Base-by-base conservation (phyloP, 2,113 vertebrate genomes). In the Emydura subglobosa region DNA sequence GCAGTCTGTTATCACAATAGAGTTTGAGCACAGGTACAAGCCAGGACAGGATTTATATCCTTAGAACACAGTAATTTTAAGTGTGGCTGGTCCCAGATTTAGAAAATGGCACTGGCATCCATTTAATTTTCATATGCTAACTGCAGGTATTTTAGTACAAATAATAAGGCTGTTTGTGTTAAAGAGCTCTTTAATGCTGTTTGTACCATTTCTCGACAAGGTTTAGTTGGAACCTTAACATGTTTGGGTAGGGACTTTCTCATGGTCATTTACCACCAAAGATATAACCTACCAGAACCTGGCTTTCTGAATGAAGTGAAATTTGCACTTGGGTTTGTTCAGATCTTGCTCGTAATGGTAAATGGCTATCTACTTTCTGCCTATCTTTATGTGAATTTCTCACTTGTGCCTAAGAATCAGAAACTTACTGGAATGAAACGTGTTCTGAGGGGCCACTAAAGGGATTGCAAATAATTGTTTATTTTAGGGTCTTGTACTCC, bases 221-320 rank as follows among this genome's bases (percentile, higher is more conserved):
- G 94, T 95, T 96, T 96, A 78, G 95, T 94, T 93, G 96, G 95
- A 87, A 96, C 94, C 90, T 53, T 79, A 7, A 72, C 0, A 0
- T 86, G 79, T 89, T 89, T 72, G 92, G 87, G 94, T 79, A 89
- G 95, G 61, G 86, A 47, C 79, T 91, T 90, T 68, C 50, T 80
- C 81, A 78, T 91, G 88, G 22, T 91, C 81, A 83, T 39, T 76
- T 79, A 65, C 51, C 91, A 88, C 27, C 42, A 44, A 25, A 79
- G 6, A 0, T 78, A 65, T 50, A 27, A 3, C 39, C 81, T 90
- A 22, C 84, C 42, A 57, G 85, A 83, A 22, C 47, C 81, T 1
- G 2, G 68, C 87, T 85, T 68, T 53, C 57, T 91, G 61, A 13
- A 8, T 57, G 81, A 87, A 94, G 39, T 88, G 87, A 51, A 90